phyloP scores from a whole-genome alignment of 2,797 vertebrate species.

The Enteromius argenteus region DNA sequence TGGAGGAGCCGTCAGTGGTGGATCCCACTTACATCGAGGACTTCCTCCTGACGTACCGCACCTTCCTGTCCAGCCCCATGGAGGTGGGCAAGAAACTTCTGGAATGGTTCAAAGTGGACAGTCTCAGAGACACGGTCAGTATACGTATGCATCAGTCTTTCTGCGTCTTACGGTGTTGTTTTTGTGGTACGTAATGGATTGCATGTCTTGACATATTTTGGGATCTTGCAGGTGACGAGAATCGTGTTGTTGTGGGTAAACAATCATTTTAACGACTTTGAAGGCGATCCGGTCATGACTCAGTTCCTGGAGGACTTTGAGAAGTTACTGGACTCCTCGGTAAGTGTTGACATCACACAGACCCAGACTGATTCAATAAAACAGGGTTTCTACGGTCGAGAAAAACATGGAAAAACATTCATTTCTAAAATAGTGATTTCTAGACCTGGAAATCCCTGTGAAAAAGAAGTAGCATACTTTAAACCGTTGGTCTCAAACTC shows the following conservation, averaged over 20 bases:
- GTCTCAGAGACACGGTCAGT: conserved; percentile 91
- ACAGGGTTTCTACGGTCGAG: neutral
- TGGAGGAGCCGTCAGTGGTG: conserved; percentile 97
- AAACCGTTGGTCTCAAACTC: too few species aligned
- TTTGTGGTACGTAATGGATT: neutral
- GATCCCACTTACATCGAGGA: conserved; percentile 98
- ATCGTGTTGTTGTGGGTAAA: conserved; percentile 97
- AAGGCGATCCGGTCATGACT: conserved; percentile 95
- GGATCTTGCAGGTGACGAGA: conserved; percentile 86
- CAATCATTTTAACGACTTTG: conserved; percentile 99
- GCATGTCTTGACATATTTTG: conserved; percentile 38
- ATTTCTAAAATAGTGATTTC: neutral
- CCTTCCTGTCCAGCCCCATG: conserved; percentile 92
- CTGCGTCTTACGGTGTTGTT: neutral
- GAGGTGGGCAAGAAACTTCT: conserved; percentile 91
- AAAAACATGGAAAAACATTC: neutral
- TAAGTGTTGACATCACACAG: conserved; percentile 22
- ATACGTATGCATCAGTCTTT: conserved; percentile 67
- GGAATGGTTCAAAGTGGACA: conserved; percentile 94
- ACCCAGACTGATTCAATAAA: neutral
- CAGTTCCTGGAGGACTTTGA: conserved; percentile 86
- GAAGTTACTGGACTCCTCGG: conserved; percentile 50
- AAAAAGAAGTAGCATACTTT: neutral
- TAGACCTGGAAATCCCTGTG: neutral
- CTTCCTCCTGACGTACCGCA: conserved; percentile 94